Percentiles rank a stretch among this genome's conserved stretches.
Evolutionary conservation across 23 tunicate species (phyloP).

Genomic region (Botrylloides violaceus): DNA sequence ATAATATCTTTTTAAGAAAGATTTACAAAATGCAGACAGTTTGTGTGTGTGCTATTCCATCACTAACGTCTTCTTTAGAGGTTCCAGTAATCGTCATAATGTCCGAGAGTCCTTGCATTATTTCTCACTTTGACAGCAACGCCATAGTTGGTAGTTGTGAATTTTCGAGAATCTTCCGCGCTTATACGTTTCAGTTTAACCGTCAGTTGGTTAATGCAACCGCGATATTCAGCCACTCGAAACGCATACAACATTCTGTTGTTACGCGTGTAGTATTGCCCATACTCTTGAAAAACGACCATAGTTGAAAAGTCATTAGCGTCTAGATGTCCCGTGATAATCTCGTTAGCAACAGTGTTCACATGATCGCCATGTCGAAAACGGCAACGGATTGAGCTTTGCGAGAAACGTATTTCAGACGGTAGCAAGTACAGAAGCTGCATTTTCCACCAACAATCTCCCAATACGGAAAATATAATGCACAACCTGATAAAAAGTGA

Average conservation of each 20-base stretch:
- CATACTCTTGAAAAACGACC: background rate
- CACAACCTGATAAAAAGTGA: too few relatives aligned
- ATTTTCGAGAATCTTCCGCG: background rate
- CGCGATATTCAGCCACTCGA: background rate
- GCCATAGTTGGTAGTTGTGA: background rate
- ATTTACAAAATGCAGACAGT: too few relatives aligned
- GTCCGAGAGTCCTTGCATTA: background rate
- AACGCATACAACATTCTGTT: background rate
- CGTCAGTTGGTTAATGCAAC: background rate
- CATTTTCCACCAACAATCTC: background rate
- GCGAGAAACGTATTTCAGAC: too few relatives aligned
- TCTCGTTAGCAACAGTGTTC: too few relatives aligned
- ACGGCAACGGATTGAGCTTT: too few relatives aligned
- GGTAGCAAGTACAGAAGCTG: too few relatives aligned
- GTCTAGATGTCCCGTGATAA: constrained; percentile 2
- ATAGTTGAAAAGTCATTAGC: background rate
- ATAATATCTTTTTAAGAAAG: too few relatives aligned
- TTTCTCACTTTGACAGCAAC: background rate
- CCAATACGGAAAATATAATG: too few relatives aligned
- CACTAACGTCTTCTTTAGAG: background rate
- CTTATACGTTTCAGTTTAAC: background rate
- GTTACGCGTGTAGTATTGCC: background rate
- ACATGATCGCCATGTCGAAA: too few relatives aligned
- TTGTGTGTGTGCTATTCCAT: too few relatives aligned
- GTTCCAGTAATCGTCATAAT: too few relatives aligned